Evolutionary conservation across 2,797 vertebrate species (phyloP), one percentile per base, ranked within the genome.

Genomic region (Eidolon dupreanum): DNA sequence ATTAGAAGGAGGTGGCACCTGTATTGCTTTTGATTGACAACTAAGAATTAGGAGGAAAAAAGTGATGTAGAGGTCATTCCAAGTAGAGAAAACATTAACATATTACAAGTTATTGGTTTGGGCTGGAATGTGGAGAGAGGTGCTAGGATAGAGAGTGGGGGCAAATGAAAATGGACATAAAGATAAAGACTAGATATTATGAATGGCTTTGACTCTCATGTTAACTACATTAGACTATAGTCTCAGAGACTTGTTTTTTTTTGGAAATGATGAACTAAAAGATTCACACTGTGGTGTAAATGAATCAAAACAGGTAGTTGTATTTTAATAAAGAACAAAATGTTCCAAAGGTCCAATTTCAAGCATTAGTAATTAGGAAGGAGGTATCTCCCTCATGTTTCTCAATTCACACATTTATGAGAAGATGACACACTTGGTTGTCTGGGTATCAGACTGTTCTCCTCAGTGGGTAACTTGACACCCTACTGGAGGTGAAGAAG

Each of bases 241-340:
- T 92, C 57, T 88, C 87, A 88, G 81, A 89, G 43, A 92, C 63
- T 61, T 90, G 90, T 90, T 88, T 95, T 88, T 95, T 96, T 95
- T 93, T 82, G 66, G 95, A 96, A 96, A 95, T 77, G 74, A 96
- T 85, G 61, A 93, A 93, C 79, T 82, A 78, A 93, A 96, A 96
- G 66, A 82, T 92, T 97, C 97, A 97, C 93, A 96, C 81, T 97
- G 92, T 93, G 90, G 77, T 96, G 81, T 97, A 97, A 96, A 97
- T 96, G 95, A 97, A 96, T 97, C 95, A 97, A 96, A 97, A 94
- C 84, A 96, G 77, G 97, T 97, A 98, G 97, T 97, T 98, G 63
- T 94, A 96, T 98, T 93, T 97, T 97, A 95, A 96, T 93, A 96
- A 96, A 95, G 92, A 65, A 97, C 96, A 88, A 57, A 94, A 94